A percentile compares a stretch with the other conserved stretches of the same genome.
Evolutionary conservation across 2,888 invertebrate species (phyloP).

Genomic region (Phymatocera aterrima): DNA sequence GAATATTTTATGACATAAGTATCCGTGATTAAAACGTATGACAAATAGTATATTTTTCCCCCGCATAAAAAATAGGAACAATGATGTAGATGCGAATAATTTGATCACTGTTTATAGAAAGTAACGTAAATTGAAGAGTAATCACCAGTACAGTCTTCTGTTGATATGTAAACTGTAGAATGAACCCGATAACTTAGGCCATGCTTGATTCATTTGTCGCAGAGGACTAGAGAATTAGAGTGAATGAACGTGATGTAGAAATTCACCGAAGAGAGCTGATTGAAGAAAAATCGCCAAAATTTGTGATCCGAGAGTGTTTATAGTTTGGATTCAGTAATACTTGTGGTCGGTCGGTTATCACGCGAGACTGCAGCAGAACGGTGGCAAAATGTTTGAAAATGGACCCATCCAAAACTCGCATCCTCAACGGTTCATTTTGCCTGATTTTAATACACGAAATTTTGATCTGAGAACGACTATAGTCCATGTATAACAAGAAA

Average conservation of each 20-base stretch:
- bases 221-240: not conserved
- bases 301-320: not conserved
- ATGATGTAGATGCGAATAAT: not conserved
- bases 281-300: not conserved
- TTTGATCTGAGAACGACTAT: not conserved
- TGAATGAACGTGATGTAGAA: not conserved
- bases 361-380: not conserved
- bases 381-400: constrained; percentile 42
- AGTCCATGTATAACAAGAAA: no score
- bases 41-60: not conserved
- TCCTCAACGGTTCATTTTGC: constrained; percentile 37
- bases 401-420: constrained; percentile 32
- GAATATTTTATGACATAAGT: not conserved
- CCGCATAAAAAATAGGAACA: not conserved
- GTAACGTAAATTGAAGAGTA: no score
- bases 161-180: not conserved
- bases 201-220: not conserved
- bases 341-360: not conserved
- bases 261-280: not conserved
- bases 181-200: not conserved
- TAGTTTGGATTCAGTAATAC: not conserved
- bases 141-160: no score
- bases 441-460: not conserved
- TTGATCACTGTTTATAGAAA: no score
- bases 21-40: not conserved